Evolutionary conservation across 2,797 vertebrate species (phyloP), one percentile per base, ranked within the genome.

Genomic region (Nyctibius grandis): DNA sequence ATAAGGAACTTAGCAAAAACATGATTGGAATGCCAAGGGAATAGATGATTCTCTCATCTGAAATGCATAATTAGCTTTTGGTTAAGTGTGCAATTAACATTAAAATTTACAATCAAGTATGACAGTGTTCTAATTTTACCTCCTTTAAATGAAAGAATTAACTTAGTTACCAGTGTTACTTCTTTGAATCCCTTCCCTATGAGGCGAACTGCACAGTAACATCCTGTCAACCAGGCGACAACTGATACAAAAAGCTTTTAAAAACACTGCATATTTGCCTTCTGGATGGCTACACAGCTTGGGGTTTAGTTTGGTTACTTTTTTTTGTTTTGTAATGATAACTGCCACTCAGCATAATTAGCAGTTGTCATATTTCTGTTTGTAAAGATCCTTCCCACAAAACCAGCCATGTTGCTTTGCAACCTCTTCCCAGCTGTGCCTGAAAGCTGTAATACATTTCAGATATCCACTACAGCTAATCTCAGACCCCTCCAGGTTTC

Each of bases 21-120:
- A 53, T 40, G 85, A 89, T 82, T 61, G 77, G 68, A 65, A 91
- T 93, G 95, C 61, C 74, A 84, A 29, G 93, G 97, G 77, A 96
- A 87, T 79, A 92, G 68, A 95, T 76, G 54, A 89, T 48, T 86
- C 84, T 92, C 93, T 95, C 88, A 83, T 96, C 85, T 82, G 87
- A 97, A 96, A 91, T 74, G 87, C 82, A 50, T 93, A 86, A 97
- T 96, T 93, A 95, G 86, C 88, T 91, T 85, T 78, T 51, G 75
- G 86, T 80, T 89, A 95, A 96, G 93, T 92, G 75, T 72, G 96
- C 93, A 97, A 96, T 97, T 96, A 95, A 67, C 95, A 87, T 97
- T 92, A 89, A 94, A 95, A 95, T 87, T 95, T 93, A 90, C 90
- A 86, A 92, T 93, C 85, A 93, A 97, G 77, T 76, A 94, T 34